phyloP scores from a whole-genome alignment of 2,113 vertebrate species.

The Platichthys flesus region DNA sequence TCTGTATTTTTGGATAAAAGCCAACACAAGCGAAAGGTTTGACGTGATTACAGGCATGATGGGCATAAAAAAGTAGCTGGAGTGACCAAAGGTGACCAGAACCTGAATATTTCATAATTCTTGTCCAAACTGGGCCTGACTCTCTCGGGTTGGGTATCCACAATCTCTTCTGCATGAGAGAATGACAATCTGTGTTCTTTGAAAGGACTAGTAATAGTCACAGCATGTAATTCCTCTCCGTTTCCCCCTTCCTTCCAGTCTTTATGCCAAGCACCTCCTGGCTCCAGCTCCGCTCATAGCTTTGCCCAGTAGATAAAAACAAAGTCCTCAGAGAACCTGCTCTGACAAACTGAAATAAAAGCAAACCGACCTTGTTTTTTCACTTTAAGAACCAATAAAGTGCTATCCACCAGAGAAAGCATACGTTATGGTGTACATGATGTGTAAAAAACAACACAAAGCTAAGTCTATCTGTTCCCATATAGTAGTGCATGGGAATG shows the following conservation, averaged over 20 bases:
- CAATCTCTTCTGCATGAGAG: too few relatives aligned
- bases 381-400: constrained; percentile 59
- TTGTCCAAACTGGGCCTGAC: too few relatives aligned
- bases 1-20: too few relatives aligned
- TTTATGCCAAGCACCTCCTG: not conserved
- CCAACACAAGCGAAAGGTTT: too few relatives aligned
- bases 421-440: not conserved
- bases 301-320: not conserved
- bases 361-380: constrained; percentile 13
- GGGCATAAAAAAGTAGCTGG: too few relatives aligned
- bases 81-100: too few relatives aligned
- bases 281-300: not conserved
- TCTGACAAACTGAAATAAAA: constrained; percentile 60
- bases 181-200: too few relatives aligned
- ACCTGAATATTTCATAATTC: too few relatives aligned
- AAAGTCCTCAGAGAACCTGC: constrained; percentile 80
- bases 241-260: not conserved
- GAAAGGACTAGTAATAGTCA: too few relatives aligned
- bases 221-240: too few relatives aligned
- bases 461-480: constrained; percentile 9
- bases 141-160: too few relatives aligned
- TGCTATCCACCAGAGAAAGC: constrained; percentile 45
- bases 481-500: constrained; percentile 33
- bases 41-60: too few relatives aligned
- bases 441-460: not conserved